Percentiles rank a stretch among this genome's conserved stretches.
phyloP scores from a whole-genome alignment of 2,113 vertebrate species.

The Otocyon megalotis region DNA sequence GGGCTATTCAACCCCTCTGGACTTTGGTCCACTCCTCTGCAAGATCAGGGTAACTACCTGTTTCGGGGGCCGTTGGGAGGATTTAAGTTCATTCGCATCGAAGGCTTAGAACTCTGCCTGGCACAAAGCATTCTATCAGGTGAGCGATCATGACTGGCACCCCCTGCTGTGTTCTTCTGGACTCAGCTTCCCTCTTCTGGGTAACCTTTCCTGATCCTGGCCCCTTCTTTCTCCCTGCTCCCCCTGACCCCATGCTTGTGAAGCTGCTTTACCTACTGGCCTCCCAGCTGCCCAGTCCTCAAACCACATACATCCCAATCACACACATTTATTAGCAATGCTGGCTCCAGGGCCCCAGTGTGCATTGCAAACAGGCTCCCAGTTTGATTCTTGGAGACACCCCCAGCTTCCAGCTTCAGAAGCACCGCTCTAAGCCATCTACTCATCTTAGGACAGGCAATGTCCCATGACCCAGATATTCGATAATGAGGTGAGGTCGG shows the following conservation, averaged over 20 bases:
- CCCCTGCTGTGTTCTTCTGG: neutral
- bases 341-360: neutral
- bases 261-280: neutral
- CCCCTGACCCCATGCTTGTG: neutral
- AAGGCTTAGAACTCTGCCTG: neutral
- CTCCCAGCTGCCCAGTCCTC: neutral
- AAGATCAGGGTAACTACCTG: neutral
- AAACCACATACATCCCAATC: neutral
- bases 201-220: neutral
- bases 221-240: neutral
- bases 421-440: accelerated
- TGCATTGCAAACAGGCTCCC: neutral
- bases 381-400: neutral
- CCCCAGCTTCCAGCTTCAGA: neutral
- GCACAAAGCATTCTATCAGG: neutral
- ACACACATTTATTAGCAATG: neutral
- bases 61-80: neutral
- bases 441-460: too few species aligned
- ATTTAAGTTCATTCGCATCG: neutral
- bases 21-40: neutral
- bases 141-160: neutral
- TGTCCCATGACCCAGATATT: neutral
- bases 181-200: neutral
- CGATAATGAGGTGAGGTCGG: neutral
- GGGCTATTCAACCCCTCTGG: too few species aligned